phyloP scores from a whole-genome alignment of 2,888 invertebrate species.

The Dyspetes luteomarginatus region DNA sequence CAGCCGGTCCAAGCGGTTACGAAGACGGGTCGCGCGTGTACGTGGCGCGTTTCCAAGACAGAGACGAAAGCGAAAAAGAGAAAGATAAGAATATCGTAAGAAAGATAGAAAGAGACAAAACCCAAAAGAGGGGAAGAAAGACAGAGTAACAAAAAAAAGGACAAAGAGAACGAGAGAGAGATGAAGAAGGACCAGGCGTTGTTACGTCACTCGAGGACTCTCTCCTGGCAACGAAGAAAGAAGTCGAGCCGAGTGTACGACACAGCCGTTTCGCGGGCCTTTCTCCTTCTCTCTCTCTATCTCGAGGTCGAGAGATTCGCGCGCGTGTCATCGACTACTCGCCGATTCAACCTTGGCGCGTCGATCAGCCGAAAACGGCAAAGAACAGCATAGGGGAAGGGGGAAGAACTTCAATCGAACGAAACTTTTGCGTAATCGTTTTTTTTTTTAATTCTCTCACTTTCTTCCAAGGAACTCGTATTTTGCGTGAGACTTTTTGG shows the following conservation, averaged over 20 bases:
- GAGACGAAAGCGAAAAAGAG: slow-evolving; percentile 51
- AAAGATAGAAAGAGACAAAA: slow-evolving; percentile 15
- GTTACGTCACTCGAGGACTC: slow-evolving; percentile 65
- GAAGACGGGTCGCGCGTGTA: slow-evolving; percentile 18
- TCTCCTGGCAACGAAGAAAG: slow-evolving; percentile 56
- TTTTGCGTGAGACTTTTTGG: not conserved
- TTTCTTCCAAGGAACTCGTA: not conserved
- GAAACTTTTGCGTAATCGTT: not conserved
- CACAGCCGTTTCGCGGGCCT: slow-evolving; percentile 27
- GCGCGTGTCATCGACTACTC: slow-evolving; percentile 59
- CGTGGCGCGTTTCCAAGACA: slow-evolving; percentile 37
- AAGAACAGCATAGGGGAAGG: not conserved
- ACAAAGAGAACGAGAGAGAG: slow-evolving; percentile 2
- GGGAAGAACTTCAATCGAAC: not conserved
- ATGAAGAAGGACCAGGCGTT: slow-evolving; percentile 35
- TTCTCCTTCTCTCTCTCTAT: slow-evolving; percentile 18
- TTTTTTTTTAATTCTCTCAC: not conserved
- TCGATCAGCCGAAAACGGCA: slow-evolving; percentile 33
- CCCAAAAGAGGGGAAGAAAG: not conserved
- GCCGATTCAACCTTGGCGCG: slow-evolving; percentile 59
- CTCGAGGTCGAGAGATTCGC: slow-evolving; percentile 59
- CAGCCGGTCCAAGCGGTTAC: slow-evolving; percentile 64
- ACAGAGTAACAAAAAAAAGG: not conserved
- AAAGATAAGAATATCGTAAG: slow-evolving; percentile 10
- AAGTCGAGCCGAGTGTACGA: slow-evolving; percentile 29